A percentile compares a stretch with the other conserved stretches of the same genome.
These are phyloP conservation scores for Branchinecta lindahli DNA, from an alignment of 1,140 invertebrate species.

Conservation along the genomic window DNA sequence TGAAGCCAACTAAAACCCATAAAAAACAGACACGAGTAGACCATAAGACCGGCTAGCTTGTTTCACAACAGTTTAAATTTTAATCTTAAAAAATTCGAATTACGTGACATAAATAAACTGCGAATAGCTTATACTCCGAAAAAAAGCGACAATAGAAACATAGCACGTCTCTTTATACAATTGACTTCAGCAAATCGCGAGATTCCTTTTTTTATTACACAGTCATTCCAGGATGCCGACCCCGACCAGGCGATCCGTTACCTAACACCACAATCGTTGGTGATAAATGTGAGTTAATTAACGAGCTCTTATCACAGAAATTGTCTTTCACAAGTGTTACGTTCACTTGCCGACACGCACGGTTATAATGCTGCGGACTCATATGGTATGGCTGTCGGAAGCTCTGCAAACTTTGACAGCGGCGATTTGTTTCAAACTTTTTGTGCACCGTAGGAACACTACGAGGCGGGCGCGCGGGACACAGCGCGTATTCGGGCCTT, in stretches of 20 bases:
- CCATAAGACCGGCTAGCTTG: too few relatives aligned
- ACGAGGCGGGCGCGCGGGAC: not conserved
- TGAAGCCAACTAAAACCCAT: too few relatives aligned
- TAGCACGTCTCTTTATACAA: not conserved
- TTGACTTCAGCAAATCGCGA: not conserved
- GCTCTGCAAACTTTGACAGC: not conserved
- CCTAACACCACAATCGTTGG: not conserved
- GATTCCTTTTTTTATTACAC: not conserved
- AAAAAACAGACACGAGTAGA: too few relatives aligned
- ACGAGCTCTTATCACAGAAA: not conserved
- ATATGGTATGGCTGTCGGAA: not conserved
- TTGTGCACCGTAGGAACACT: not conserved
- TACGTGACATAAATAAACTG: too few relatives aligned
- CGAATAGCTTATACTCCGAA: too few relatives aligned
- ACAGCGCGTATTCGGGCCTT: not conserved
- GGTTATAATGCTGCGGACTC: not conserved
- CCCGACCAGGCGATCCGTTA: not conserved
- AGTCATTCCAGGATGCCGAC: constrained; percentile 1
- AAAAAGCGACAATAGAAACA: too few relatives aligned
- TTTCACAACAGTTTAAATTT: too few relatives aligned
- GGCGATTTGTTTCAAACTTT: not conserved
- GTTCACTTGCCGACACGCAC: not conserved
- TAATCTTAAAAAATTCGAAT: too few relatives aligned
- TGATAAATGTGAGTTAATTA: not conserved
- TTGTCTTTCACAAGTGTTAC: not conserved